Conservation (phyloP, 2,888 invertebrate genomes). For the Malacosoma neustria region DNA sequence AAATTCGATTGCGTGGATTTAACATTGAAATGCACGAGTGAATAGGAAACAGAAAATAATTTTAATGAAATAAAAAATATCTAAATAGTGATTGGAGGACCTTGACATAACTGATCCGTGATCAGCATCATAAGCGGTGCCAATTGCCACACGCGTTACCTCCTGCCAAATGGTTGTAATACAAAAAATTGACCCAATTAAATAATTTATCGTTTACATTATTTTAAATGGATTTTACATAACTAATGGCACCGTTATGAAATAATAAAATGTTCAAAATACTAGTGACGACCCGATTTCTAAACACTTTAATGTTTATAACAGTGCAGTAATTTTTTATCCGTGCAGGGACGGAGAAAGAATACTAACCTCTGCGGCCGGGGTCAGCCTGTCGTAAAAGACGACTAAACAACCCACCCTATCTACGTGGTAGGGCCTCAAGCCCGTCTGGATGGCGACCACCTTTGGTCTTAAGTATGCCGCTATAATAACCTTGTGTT, state of each 20-base stretch:
- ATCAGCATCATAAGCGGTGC: conserved; percentile 20
- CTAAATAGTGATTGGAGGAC: conserved; percentile 9
- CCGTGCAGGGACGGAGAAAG: too few species aligned
- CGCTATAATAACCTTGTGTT: too few species aligned
- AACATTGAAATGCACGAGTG: too few species aligned
- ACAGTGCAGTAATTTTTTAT: too few species aligned
- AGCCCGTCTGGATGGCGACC: too few species aligned
- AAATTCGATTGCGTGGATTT: too few species aligned
- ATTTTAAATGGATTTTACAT: conserved; percentile 2
- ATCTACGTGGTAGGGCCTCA: too few species aligned
- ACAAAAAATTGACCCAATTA: conserved; percentile 17
- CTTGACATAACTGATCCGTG: conserved; percentile 24
- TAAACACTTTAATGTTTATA: not conserved
- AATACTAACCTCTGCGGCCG: too few species aligned
- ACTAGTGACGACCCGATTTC: not conserved
- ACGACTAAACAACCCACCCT: too few species aligned
- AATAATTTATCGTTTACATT: conserved; percentile 14
- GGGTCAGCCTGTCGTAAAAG: too few species aligned
- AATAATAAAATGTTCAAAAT: not conserved
- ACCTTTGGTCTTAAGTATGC: too few species aligned
- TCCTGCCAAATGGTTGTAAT: conserved; percentile 27
- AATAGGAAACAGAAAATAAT: too few species aligned
- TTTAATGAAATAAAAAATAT: not conserved
- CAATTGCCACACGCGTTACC: conserved; percentile 27
- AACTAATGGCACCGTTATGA: not conserved